Percentiles rank a stretch among this genome's conserved stretches.
Evolutionary conservation across 2,113 vertebrate species (phyloP).

Genomic region (Neolamprologus devosi): DNA sequence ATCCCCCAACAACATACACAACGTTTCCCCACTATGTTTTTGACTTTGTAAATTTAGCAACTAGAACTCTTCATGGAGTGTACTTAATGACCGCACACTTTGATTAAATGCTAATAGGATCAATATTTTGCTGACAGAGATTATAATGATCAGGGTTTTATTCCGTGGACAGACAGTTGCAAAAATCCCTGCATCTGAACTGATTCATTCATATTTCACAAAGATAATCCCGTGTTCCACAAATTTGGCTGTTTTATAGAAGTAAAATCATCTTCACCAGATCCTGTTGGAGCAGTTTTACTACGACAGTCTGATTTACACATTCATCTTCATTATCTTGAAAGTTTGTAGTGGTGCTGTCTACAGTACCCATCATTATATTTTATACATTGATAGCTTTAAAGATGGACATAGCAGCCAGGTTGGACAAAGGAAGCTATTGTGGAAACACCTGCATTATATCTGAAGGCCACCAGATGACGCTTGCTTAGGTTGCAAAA

Average conservation of each 20-base stretch:
- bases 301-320: background rate
- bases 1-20: accelerated
- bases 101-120: background rate
- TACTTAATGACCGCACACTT: background rate
- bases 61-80: accelerated
- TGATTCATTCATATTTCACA: background rate
- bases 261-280: background rate
- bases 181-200: background rate
- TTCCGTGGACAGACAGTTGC: background rate
- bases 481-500: accelerated
- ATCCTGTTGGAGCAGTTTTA: background rate
- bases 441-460: background rate
- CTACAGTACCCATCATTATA: background rate
- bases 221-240: background rate
- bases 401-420: background rate
- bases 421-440: background rate
- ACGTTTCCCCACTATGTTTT: background rate
- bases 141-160: background rate
- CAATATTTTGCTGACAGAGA: background rate
- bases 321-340: background rate
- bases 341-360: background rate
- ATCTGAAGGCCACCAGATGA: background rate
- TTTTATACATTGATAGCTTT: background rate
- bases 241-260: background rate
- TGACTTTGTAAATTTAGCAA: background rate